These are phyloP conservation scores for Coluber constrictor DNA, from an alignment of 2,797 vertebrate genomes.

Conservation along the genomic window DNA sequence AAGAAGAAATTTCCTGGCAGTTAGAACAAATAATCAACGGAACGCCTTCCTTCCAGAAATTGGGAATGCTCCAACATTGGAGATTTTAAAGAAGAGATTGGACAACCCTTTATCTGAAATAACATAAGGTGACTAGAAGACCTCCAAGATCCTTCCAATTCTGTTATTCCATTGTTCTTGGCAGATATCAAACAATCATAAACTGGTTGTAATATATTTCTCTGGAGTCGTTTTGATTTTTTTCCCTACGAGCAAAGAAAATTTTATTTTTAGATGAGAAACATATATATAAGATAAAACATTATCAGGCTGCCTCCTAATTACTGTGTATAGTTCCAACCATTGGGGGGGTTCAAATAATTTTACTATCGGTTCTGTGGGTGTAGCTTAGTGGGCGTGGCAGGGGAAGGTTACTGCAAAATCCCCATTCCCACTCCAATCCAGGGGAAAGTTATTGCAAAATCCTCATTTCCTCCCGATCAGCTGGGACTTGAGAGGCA, in stretches of 20 bases:
- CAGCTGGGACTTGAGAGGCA: no score
- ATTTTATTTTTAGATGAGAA: neutral
- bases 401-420: no score
- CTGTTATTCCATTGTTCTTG: neutral
- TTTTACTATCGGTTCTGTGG: no score
- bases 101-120: neutral
- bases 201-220: constrained; percentile 42
- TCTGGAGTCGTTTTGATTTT: constrained; percentile 9
- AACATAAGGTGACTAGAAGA: neutral
- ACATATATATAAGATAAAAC: constrained; percentile 2
- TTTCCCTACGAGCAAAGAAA: neutral
- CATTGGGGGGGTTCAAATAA: no score
- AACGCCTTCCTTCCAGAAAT: neutral
- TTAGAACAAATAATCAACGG: neutral
- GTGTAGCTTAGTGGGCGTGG: no score
- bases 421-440: no score
- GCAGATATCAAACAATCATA: constrained; percentile 44
- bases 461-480: no score
- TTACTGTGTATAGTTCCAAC: neutral
- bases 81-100: neutral
- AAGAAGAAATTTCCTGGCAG: neutral
- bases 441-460: no score
- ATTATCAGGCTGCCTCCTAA: neutral
- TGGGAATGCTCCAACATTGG: neutral
- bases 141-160: neutral